These are phyloP conservation scores for Rhinoderma darwinii DNA, from an alignment of 2,113 vertebrate genomes.

Conservation along the genomic window DNA sequence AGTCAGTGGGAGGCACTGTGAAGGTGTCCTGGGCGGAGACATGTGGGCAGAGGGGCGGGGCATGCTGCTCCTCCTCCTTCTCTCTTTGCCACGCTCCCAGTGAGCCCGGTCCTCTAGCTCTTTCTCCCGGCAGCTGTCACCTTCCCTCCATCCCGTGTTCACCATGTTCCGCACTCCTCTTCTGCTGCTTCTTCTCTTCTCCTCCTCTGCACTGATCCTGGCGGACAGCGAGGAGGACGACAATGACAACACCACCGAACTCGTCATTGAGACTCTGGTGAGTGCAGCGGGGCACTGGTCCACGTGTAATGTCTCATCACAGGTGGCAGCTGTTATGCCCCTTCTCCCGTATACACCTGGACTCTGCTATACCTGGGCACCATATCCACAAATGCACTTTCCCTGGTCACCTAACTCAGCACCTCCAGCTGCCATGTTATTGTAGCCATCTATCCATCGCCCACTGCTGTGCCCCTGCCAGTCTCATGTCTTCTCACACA, in stretches of 20 bases:
- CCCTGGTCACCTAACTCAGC: too few relatives aligned
- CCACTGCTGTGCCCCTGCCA: neutral
- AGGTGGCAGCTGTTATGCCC: too few relatives aligned
- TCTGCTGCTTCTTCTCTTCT: slow-evolving; percentile 58
- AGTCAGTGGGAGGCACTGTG: neutral
- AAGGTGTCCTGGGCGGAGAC: slow-evolving; percentile 6
- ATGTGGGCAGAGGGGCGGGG: neutral
- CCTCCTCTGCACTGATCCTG: slow-evolving; percentile 42
- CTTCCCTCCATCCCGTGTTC: neutral
- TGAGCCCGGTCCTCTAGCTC: slow-evolving; percentile 1
- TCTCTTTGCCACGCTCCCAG: slow-evolving; percentile 27
- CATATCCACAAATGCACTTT: too few relatives aligned
- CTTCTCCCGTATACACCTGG: too few relatives aligned
- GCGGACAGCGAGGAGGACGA: slow-evolving; percentile 65
- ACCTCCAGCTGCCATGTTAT: neutral
- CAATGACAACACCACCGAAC: slow-evolving; percentile 55
- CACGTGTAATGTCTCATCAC: neutral
- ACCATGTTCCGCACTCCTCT: slow-evolving; percentile 60
- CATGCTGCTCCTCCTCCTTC: neutral
- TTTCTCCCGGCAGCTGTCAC: slow-evolving; percentile 25
- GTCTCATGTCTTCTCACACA: neutral
- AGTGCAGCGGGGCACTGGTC: slow-evolving; percentile 54
- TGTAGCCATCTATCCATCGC: too few relatives aligned
- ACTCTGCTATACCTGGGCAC: too few relatives aligned
- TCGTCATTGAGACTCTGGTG: slow-evolving; percentile 70